Base-by-base conservation (phyloP, 2,888 invertebrate genomes). In the Aphelenchoides bicaudatus region DNA sequence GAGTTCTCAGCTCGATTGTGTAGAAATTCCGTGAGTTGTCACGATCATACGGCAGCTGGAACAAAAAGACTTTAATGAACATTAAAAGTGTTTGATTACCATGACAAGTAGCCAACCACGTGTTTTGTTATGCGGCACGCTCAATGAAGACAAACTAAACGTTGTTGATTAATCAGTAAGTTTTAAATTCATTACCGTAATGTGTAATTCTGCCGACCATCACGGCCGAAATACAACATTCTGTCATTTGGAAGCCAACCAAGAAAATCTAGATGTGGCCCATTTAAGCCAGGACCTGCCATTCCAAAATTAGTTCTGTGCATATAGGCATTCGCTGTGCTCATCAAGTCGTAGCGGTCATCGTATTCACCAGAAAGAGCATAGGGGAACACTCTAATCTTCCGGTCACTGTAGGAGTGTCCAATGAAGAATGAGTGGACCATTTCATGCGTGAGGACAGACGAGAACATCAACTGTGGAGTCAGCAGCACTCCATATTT, bases 371-470 rank as follows among this genome's bases (percentile, higher is more conserved):
- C 77, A 19, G 39, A 38, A 2, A 37, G 25, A 2, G 73, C 72
- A 56, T 78, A 70, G 2, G 75, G 71, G 46, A 78, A 77, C 6
- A 71, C 73, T 59, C 61, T 61, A 30, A 68, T 65, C 31, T 63
- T 59, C 5, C 70, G 56, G 57, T 78, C 77, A 55, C 73, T 73
- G 56, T 78, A 78, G 16, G 75, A 76, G 59, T 77, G 77, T 8
- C 77, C 77, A 48, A 77, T 75, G 59, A 67, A 68, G 62, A 77
- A 75, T 21, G 64, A 62, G 62, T 77, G 77, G 2, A 73, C 70
- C 76, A 77, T 77, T 52, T 77, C 77, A 53, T 77, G 77, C 1
- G 78, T 71, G 13, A 77, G 58, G 6, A 78, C 77, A 2, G 73
- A 67, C 13, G 71, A 59, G 50, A 75, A 67, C 39, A 75, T 66